Evolutionary conservation across 2,113 vertebrate species (phyloP), one percentile per base, ranked within the genome.

Genomic region (Oreochromis aureus): DNA sequence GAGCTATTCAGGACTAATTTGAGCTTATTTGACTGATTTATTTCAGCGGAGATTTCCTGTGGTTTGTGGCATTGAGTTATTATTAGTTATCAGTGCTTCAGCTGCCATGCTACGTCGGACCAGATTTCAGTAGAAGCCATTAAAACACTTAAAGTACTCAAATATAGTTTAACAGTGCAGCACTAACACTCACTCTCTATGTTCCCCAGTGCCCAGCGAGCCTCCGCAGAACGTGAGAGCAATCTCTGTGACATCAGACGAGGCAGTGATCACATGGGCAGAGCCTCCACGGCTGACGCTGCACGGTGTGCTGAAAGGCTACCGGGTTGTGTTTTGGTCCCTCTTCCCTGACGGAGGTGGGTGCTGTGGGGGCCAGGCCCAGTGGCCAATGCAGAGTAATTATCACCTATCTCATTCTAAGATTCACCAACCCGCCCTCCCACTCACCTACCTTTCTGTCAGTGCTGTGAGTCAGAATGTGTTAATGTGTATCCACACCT

Each of bases 291-390:
- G 98, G 89, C 98, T 98, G 95, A 99, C 98, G 18, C 98, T 99
- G 94, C 99, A 99, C 3, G 99, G 99, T 5, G 98, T 99, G 92
- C 96, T 99, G 91, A 99, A 99, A 96, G 99, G 99, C 5, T 99
- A 99, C 93, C 96, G 98, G 0, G 98, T 99, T 94, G 98, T 99
- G 95, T 99, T 98, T 97, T 99, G 98, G 98, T 99, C 98, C 58
- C 97, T 99, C 92, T 99, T 98, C 91, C 96, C 97, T 80, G 98
- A 99, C 3, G 98, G 99, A 93, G 99, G 99, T 98, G 95, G 97
- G 98, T 97, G 94, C 94, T 95, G 94, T 95, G 94, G 94, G 93
- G 94, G 93, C 92, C 95, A 92, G 86, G 89, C 92, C 89, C 93
- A 94, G 86, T 94, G 94, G 93, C 94, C 94, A 56, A 96, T 93